These are phyloP conservation scores for Myxocyprinus asiaticus DNA, from an alignment of 2,113 vertebrate genomes.

Conservation along the genomic window DNA sequence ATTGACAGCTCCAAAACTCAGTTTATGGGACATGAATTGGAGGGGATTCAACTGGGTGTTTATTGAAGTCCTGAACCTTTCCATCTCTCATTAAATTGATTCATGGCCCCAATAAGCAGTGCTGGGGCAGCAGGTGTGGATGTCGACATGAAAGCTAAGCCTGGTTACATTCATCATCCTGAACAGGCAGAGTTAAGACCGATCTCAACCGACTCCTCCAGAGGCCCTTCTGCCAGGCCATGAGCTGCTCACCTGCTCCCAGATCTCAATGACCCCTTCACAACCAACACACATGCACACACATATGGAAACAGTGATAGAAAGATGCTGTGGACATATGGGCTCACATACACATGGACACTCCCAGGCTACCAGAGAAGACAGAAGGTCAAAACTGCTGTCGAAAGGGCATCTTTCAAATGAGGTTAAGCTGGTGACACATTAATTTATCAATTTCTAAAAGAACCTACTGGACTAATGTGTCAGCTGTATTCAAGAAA, in stretches of 20 bases:
- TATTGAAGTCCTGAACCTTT: conserved; percentile 74
- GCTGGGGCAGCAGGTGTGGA: conserved; percentile 67
- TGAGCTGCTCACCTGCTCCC: conserved; percentile 59
- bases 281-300: not conserved
- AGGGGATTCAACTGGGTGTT: conserved; percentile 66
- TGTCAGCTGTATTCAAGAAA: not conserved
- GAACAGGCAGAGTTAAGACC: conserved; percentile 67
- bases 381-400: conserved; percentile 5
- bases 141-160: conserved; percentile 54
- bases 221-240: conserved; percentile 48
- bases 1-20: conserved; percentile 2
- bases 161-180: conserved; percentile 70
- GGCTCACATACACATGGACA: not conserved
- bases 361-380: not conserved
- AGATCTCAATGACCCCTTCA: conserved; percentile 35
- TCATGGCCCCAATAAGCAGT: conserved; percentile 76
- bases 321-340: not conserved
- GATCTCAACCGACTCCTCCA: conserved; percentile 49
- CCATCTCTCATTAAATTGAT: conserved; percentile 76
- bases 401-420: conserved; percentile 7
- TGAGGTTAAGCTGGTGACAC: conserved; percentile 24
- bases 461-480: not conserved
- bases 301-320: not conserved
- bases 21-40: conserved; percentile 40
- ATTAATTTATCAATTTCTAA: conserved; percentile 28